Conservation (phyloP, 2,797 vertebrate species). For the Coreius guichenoti region DNA sequence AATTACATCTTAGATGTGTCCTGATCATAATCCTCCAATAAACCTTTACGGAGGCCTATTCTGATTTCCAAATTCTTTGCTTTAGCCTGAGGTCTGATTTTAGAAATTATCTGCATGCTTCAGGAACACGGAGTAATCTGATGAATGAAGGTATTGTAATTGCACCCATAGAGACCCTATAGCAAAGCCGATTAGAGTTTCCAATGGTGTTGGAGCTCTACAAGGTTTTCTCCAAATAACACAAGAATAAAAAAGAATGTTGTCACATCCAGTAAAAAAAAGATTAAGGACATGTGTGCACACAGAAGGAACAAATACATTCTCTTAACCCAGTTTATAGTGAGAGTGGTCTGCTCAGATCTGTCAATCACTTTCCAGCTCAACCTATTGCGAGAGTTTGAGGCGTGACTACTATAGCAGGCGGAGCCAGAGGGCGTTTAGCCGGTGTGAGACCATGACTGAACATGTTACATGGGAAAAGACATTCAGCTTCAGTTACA, state of each 20-base stretch:
- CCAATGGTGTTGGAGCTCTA: neutral
- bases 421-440: neutral
- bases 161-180: conserved; percentile 5
- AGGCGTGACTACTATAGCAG: neutral
- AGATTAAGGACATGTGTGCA: neutral
- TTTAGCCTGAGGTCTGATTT: conserved; percentile 26
- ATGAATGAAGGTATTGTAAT: conserved; percentile 47
- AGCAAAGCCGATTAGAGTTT: conserved; percentile 40
- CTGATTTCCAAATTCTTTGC: conserved; percentile 27
- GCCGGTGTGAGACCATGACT: neutral
- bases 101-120: conserved; percentile 23
- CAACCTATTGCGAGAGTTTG: neutral
- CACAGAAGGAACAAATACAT: neutral
- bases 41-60: conserved; percentile 11
- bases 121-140: conserved; percentile 21
- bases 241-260: neutral
- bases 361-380: neutral
- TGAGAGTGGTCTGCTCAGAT: neutral
- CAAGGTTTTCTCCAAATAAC: neutral
- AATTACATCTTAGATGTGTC: conserved; percentile 27
- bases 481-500: neutral
- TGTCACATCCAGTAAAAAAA: neutral
- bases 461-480: neutral
- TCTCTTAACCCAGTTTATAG: neutral
- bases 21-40: conserved; percentile 12